Base-by-base conservation (phyloP, 2,888 invertebrate species). In the Hypselothyrea guttata region DNA sequence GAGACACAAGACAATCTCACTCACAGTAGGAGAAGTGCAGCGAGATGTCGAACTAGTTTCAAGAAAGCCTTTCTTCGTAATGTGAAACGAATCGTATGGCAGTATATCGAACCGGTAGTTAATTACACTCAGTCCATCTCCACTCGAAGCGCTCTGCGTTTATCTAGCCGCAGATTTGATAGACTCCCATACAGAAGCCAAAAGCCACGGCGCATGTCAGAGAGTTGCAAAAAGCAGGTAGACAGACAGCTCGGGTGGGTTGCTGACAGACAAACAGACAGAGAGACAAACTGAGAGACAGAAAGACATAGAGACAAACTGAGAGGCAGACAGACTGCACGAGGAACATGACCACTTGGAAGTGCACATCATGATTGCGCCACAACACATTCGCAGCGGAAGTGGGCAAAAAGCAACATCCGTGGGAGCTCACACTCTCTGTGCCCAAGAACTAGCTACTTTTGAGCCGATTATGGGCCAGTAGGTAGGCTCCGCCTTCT, bases 11-110 rank as follows among this genome's bases (percentile, higher is more conserved):
- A 22, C 22, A 22, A 22, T 22, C 22, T 22, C 22, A 22, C 22
- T 22, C 22, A 22, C 22, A 16, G 37, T 8, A 2, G 34, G 34
- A 18, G 18, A 16, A 15, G 16, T 4, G 70, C 79, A 75, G 82
- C 78, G 34, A 18, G 18, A 16, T n/a, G 16, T 4, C 74, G 83
- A 75, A 84, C 78, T 78, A 82, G 85, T 84, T 78, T 82, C 59
- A 82, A 82, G 85, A 78, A 78, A 78, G 85, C 60, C 79, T 78
- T 82, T 84, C 53, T 34, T 31, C 42, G 22, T 8, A 28, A 35
- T 11, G 47, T 34, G 55, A 33, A 68, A 46, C 61, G 68, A 72
- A 52, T 38, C 46, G 55, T 40, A 52, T 11, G 48, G 62, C 16
- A 68, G 41, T 40, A 40, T 18, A 28, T 12, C 31, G 30, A 41